Base-by-base conservation (phyloP, 2,797 vertebrate genomes). In the Bufotes viridis region DNA sequence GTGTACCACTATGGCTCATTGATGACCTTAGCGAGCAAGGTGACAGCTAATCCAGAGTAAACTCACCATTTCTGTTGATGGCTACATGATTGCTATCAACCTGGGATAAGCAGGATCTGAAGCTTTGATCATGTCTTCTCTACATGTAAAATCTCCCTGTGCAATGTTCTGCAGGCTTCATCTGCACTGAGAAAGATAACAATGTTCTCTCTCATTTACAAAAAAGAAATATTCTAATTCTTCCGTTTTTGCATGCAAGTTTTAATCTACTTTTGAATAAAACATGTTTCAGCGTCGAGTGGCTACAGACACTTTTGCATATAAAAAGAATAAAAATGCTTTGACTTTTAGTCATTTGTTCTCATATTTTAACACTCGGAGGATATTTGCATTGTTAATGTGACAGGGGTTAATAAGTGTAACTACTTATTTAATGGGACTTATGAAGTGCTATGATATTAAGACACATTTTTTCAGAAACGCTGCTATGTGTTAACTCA, bases 321-420 rank as follows among this genome's bases (percentile, higher is more conserved):
- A 87, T 78, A 70, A 87, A 89, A 89, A 87, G 74, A 87, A 74
- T 78, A 24, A 67, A 89, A 76, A 78, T 15, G 55, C 88, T 84
- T 87, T 89, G 85, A 89, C 88, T 87, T 89, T 84, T 74, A 80
- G 70, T 83, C 53, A 74, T 89, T 87, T 89, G 81, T 86, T 84
- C 85, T 87, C 85, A 74, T 84, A 58, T 78, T 87, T 89, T 84
- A 87, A 53, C 81, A 87, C 88, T 84, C 81, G 0, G 17, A 26
- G 75, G 65, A 86, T 79, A 89, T 87, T 89, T 84, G 88, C 88
- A 89, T 89, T 89, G 88, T 87, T 89, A 89, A 89, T 89, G 88
- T 87, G 85, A 87, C 85, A 89, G 85, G 88, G 88, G 88, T 89
- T 89, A 89, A 89, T 89, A 84, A 89, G 88, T 87, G 80, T 82